Percentiles rank a stretch among this genome's conserved stretches.
Conservation (phyloP, 2,888 invertebrate genomes). For the Clivina fossor region DNA sequence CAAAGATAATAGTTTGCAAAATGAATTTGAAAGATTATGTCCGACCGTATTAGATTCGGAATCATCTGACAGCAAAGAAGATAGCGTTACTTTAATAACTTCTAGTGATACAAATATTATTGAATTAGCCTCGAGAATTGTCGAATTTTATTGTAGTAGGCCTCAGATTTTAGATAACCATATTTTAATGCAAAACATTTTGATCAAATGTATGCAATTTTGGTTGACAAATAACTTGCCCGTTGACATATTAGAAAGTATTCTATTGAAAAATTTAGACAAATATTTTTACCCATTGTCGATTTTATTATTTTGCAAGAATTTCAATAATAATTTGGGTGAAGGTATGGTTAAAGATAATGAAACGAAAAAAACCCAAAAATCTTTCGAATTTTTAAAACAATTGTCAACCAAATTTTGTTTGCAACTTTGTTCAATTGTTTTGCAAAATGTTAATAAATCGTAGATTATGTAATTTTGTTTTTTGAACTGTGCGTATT, state of each 20-base stretch:
- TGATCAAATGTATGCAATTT: slow-evolving; percentile 53
- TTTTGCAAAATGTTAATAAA: slow-evolving; percentile 53
- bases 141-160: slow-evolving; percentile 52
- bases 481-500: too few relatives aligned
- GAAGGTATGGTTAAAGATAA: slow-evolving; percentile 47
- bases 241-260: slow-evolving; percentile 49
- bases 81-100: neutral
- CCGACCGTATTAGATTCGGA: slow-evolving; percentile 2
- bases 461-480: slow-evolving; percentile 42
- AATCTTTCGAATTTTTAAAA: slow-evolving; percentile 52
- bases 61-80: neutral
- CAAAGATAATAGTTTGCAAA: slow-evolving; percentile 3
- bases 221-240: slow-evolving; percentile 52
- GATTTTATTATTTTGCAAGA: slow-evolving; percentile 53
- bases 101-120: slow-evolving; percentile 41
- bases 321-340: slow-evolving; percentile 49
- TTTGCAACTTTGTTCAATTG: slow-evolving; percentile 54
- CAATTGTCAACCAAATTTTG: slow-evolving; percentile 55
- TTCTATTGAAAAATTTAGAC: slow-evolving; percentile 53
- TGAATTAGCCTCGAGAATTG: slow-evolving; percentile 47
- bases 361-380: slow-evolving; percentile 43
- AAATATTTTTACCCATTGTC: slow-evolving; percentile 54
- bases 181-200: slow-evolving; percentile 54
- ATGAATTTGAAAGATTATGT: slow-evolving; percentile 1
- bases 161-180: slow-evolving; percentile 53